Evolutionary conservation across 2,797 vertebrate genomes (phyloP).

Genomic region (Phrynocephalus vlangalii): DNA sequence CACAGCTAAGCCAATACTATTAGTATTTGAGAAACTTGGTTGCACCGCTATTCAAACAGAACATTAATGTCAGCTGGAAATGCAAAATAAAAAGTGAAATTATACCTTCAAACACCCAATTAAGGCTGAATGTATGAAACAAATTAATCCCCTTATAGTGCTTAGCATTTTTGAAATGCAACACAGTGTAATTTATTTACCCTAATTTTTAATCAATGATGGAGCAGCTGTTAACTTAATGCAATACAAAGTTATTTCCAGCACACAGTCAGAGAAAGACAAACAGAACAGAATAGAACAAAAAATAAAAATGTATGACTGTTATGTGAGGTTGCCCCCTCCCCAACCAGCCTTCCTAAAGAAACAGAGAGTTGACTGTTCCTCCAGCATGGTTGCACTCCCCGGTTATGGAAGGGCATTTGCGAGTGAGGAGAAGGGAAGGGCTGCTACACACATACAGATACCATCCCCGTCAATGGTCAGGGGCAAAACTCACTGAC

Average conservation of each 20-base stretch:
- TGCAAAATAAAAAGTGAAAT: neutral
- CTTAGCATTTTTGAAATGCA: neutral
- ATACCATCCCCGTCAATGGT: neutral
- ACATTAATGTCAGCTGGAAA: slow-evolving; percentile 40
- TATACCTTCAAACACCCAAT: slow-evolving; percentile 18
- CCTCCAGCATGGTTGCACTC: neutral
- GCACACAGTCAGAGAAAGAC: neutral
- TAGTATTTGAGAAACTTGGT: slow-evolving; percentile 33
- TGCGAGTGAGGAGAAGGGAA: neutral
- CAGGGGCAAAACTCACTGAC: neutral
- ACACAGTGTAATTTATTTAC: slow-evolving; percentile 16
- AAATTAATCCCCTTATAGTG: neutral
- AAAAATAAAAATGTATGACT: neutral
- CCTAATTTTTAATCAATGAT: slow-evolving; percentile 39
- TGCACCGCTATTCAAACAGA: slow-evolving; percentile 32
- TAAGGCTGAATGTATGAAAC: slow-evolving; percentile 34
- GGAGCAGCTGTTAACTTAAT: slow-evolving; percentile 33
- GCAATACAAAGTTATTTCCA: slow-evolving; percentile 17
- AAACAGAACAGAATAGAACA: neutral
- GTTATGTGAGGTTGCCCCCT: neutral
- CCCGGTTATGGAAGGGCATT: neutral
- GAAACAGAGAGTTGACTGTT: too few relatives aligned
- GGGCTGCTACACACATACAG: neutral
- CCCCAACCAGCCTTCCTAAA: too few relatives aligned
- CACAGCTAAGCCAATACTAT: slow-evolving; percentile 17